phyloP scores from a whole-genome alignment of 2,797 vertebrate species.

The Crotalus adamanteus region DNA sequence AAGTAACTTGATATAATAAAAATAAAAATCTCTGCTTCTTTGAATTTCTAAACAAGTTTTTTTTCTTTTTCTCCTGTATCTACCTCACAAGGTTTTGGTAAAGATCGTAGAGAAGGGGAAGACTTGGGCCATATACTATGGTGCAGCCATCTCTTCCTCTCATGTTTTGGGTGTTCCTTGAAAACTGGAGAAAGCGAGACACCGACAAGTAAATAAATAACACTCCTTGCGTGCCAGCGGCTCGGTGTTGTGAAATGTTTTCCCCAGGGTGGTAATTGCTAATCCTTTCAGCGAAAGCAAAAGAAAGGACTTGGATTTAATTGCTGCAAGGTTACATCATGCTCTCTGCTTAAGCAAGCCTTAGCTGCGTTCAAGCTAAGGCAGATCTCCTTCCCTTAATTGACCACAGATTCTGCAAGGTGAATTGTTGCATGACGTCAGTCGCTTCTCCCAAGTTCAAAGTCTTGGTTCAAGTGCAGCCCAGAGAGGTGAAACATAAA shows the following conservation, averaged over 20 bases:
- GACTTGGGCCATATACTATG: neutral
- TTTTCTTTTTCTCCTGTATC: neutral
- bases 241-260: neutral
- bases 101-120: neutral
- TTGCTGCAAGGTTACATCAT: neutral
- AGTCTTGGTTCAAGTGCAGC: neutral
- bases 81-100: neutral
- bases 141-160: neutral
- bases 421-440: neutral
- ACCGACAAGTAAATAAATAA: no score
- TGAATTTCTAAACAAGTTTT: neutral
- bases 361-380: neutral
- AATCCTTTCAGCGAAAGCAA: neutral
- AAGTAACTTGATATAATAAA: neutral
- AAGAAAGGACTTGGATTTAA: no score
- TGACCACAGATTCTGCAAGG: neutral
- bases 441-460: neutral
- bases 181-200: no score
- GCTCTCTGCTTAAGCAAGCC: neutral
- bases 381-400: neutral
- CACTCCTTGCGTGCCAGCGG: neutral
- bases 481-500: neutral
- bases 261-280: neutral
- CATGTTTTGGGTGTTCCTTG: no score
- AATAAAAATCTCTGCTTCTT: neutral